Evolutionary conservation across 1,140 invertebrate species (phyloP).

Genomic region (Vanessa tameamea): DNA sequence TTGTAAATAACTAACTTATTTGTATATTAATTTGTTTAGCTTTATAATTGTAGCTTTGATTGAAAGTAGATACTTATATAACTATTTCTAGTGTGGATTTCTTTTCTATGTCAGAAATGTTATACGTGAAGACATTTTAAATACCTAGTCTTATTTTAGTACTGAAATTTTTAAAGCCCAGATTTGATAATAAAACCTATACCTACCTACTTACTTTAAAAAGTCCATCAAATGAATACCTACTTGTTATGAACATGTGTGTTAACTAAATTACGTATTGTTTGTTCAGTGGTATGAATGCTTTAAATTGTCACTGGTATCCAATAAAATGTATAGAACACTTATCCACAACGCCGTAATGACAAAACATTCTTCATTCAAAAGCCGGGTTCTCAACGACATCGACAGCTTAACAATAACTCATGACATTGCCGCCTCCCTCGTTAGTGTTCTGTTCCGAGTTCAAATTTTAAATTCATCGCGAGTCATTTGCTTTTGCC

Average conservation of each 20-base stretch:
- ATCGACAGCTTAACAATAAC: conserved; percentile 54
- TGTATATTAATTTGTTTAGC: not conserved
- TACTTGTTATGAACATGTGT: not conserved
- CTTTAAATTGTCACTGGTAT: not conserved
- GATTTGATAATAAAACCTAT: too few species aligned
- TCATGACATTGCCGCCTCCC: conserved; percentile 64
- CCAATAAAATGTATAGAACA: conserved; percentile 7
- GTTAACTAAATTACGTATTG: not conserved
- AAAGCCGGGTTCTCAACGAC: conserved; percentile 32
- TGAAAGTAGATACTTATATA: too few species aligned
- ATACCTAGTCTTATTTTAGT: too few species aligned
- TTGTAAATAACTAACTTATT: conserved; percentile 7
- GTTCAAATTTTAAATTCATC: conserved; percentile 79
- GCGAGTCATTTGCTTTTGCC: conserved; percentile 72
- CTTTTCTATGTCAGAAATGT: too few species aligned
- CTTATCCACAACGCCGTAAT: not conserved
- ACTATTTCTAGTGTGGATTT: too few species aligned
- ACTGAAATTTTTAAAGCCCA: too few species aligned
- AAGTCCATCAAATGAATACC: not conserved
- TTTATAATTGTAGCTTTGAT: not conserved
- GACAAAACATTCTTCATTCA: conserved; percentile 12
- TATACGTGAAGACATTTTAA: too few species aligned
- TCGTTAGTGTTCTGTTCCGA: conserved; percentile 68
- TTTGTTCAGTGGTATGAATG: not conserved
- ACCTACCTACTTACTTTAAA: not conserved